Base-by-base conservation (phyloP, 2,888 invertebrate species). In the Anthrax anthrax region DNA sequence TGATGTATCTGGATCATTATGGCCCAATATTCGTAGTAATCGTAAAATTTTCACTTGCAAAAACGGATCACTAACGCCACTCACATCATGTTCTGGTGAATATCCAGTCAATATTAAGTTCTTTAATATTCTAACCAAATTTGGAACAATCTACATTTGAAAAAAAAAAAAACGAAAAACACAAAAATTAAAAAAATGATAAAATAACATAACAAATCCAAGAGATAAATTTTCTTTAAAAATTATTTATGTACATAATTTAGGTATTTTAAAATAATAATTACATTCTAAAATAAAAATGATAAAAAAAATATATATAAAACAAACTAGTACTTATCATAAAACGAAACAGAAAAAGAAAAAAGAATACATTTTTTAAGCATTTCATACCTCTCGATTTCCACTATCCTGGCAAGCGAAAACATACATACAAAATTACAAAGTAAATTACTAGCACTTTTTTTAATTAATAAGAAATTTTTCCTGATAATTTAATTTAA, bases 51-150 rank as follows among this genome's bases (percentile, higher is more conserved):
- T 98, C 40, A 91, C 92, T 81, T 98, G 98, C 54, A 99, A 76
- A 72, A 98, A 99, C 41, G 98, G 98, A 73, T 99, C 98, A 56
- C 95, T 96, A 39, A 99, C 95, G 19, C 98, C 98, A 52, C 95
- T 95, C 40, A 99, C 98, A 70, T 99, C 98, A 68, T 99, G 98
- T 65, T 99, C 98, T 13, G 98, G 98, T 29, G 97, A 98, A 72
- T 98, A 99, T 23, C 98, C 98, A 46, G 96, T 94, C 72, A 97
- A 75, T 57, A 99, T 95, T 55, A 99, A 75, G 70, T 96, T 98
- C 74, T 98, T 98, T 68, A 99, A 72, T 67, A 97, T 96, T 61
- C 97, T 80, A 59, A 99, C 98, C 70, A 99, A 74, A 70, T 96
- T 97, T 49, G 97, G 96, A 57, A 98, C 97, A 69, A 97, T 87